phyloP scores from a whole-genome alignment of 2,888 invertebrate species.

The Caenorhabditis sp. region DNA sequence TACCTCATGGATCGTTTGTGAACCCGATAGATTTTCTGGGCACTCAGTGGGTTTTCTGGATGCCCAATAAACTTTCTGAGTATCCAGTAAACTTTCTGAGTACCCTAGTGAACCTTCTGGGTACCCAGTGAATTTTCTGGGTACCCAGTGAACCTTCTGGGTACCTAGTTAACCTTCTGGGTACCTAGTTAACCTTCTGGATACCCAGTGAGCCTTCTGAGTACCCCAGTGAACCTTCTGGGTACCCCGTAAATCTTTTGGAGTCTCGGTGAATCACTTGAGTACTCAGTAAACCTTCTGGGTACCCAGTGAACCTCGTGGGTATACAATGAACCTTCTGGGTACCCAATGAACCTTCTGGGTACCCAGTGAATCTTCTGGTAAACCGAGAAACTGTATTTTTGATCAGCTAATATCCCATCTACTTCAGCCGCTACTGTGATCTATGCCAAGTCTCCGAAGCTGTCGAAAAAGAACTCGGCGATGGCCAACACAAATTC shows the following conservation, averaged over 20 bases:
- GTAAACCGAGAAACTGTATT: not conserved
- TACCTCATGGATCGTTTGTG: too few species aligned
- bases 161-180: too few species aligned
- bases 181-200: too few species aligned
- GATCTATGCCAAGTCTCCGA: slow-evolving; percentile 66
- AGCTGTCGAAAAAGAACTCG: slow-evolving; percentile 63
- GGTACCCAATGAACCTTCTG: slow-evolving; percentile 43
- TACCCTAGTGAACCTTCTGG: too few species aligned
- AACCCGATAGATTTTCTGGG: slow-evolving; percentile 9
- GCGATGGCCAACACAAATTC: slow-evolving; percentile 47
- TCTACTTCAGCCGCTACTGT: slow-evolving; percentile 66
- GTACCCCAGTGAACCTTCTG: too few species aligned
- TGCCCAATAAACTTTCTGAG: not conserved
- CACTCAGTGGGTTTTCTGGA: not conserved
- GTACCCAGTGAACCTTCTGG: too few species aligned
- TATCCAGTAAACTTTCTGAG: too few species aligned
- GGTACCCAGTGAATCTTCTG: not conserved
- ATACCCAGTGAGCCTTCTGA: too few species aligned
- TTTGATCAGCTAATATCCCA: too few species aligned
- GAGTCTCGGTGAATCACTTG: too few species aligned
- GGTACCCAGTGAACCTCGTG: not conserved
- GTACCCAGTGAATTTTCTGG: too few species aligned
- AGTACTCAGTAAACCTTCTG: slow-evolving; percentile 43
- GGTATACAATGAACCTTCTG: slow-evolving; percentile 69
- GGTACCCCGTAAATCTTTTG: too few species aligned